Percentiles rank a stretch among this genome's conserved stretches.
These are phyloP conservation scores for Itoplectis maculator DNA, from an alignment of 2,888 invertebrate genomes.

Conservation along the genomic window DNA sequence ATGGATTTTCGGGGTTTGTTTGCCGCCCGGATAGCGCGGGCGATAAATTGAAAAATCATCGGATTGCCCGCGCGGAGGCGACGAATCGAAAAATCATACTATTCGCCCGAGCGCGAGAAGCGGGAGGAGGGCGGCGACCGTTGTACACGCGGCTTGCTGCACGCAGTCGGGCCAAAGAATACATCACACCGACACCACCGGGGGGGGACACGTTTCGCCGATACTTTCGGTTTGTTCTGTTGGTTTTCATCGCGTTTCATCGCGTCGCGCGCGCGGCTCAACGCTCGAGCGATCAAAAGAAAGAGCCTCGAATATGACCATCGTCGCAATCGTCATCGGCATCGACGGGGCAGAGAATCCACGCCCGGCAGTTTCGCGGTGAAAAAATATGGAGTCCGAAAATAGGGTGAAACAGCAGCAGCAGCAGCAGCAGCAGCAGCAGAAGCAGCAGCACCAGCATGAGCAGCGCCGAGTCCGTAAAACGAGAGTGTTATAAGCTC, in stretches of 20 bases:
- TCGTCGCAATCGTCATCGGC: too few species aligned
- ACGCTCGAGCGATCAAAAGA: background rate
- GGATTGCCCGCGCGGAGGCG: slow-evolving; percentile 10
- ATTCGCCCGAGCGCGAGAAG: background rate
- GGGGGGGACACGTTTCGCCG: background rate
- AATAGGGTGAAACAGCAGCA: too few species aligned
- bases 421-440: too few species aligned
- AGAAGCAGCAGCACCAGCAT: too few species aligned
- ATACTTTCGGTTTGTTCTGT: background rate
- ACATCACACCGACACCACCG: too few species aligned
- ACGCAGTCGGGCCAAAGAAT: background rate
- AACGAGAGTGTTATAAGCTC: slow-evolving; percentile 29
- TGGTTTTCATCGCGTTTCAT: background rate
- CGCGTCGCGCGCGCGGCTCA: background rate
- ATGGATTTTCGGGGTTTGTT: slow-evolving; percentile 49
- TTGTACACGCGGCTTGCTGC: too few species aligned
- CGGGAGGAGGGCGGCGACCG: background rate
- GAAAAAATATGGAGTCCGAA: too few species aligned
- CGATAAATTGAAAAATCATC: slow-evolving; percentile 54
- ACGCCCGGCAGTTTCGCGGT: background rate
- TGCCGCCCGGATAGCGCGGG: slow-evolving; percentile 9
- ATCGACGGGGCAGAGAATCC: background rate
- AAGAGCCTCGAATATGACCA: background rate
- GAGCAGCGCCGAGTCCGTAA: slow-evolving; percentile 10
- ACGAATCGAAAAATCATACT: slow-evolving; percentile 48